phyloP scores from a whole-genome alignment of 2,113 vertebrate species.

The Pseudorasbora parva region DNA sequence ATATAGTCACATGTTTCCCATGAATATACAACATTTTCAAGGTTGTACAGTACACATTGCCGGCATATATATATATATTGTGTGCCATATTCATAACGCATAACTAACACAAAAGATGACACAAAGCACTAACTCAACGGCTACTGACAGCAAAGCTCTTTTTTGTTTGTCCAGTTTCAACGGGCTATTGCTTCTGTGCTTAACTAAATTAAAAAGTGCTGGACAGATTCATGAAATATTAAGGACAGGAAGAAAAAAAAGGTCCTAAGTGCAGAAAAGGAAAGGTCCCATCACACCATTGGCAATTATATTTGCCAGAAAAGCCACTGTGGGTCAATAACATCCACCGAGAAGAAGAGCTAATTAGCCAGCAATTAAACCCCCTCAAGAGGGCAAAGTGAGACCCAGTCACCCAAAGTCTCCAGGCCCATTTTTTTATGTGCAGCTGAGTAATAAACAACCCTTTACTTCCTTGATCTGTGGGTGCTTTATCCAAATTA shows the following conservation, averaged over 20 bases:
- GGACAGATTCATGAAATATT: slow-evolving; percentile 40
- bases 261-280: slow-evolving; percentile 25
- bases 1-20: too few relatives aligned
- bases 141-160: neutral
- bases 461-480: slow-evolving; percentile 4
- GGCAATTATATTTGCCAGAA: slow-evolving; percentile 48
- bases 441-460: slow-evolving; percentile 33
- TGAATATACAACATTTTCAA: neutral
- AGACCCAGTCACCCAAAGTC: slow-evolving; percentile 42
- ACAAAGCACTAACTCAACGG: neutral
- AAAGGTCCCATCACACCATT: slow-evolving; percentile 43
- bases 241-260: slow-evolving; percentile 23
- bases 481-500: neutral
- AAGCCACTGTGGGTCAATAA: slow-evolving; percentile 50
- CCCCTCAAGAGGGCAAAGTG: slow-evolving; percentile 28
- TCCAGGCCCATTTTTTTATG: slow-evolving; percentile 17
- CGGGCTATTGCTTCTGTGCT: neutral
- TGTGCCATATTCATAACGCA: neutral
- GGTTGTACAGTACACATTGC: neutral
- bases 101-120: neutral
- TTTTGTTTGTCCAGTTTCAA: neutral
- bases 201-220: slow-evolving; percentile 38
- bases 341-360: slow-evolving; percentile 44
- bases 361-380: slow-evolving; percentile 54
- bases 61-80: too few relatives aligned